Conservation (phyloP, 2,797 vertebrate genomes). For the Nyctalus aviator region DNA sequence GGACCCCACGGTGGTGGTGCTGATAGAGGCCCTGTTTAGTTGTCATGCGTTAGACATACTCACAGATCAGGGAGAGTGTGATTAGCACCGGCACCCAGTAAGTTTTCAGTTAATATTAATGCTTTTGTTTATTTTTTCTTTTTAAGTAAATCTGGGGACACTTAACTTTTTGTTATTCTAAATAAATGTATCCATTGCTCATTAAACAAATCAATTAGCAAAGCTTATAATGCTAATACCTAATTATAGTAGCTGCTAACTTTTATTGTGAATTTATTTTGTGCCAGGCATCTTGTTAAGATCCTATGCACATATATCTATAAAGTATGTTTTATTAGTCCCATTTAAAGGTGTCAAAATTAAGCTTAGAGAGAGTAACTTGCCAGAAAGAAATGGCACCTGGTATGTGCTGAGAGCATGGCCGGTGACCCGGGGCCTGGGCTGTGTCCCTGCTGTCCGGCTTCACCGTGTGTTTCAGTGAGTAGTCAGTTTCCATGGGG, state of each 20-base stretch:
- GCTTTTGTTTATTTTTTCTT: not conserved
- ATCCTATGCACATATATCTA: not conserved
- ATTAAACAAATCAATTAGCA: constrained; percentile 1
- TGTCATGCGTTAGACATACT: not conserved
- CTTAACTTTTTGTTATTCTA: constrained; percentile 23
- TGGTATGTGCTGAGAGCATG: not conserved
- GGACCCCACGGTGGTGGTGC: too few relatives aligned
- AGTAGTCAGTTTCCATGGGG: not conserved
- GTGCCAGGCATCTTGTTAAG: not conserved
- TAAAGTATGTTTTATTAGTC: not conserved
- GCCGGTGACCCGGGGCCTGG: not conserved
- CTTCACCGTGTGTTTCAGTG: fast-evolving
- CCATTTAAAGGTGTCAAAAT: not conserved
- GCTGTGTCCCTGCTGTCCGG: too few relatives aligned
- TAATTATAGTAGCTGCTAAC: not conserved
- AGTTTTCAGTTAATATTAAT: not conserved
- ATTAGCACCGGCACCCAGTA: fast-evolving
- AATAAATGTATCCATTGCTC: not conserved
- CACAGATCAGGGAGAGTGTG: not conserved
- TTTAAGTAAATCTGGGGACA: not conserved
- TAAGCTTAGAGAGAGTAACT: not conserved
- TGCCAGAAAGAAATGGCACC: not conserved
- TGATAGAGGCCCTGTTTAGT: too few relatives aligned
- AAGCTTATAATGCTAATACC: not conserved
- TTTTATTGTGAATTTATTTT: not conserved